These are phyloP conservation scores for Bursaphelenchus okinawaensis DNA, from an alignment of 2,888 invertebrate genomes.

Conservation along the genomic window DNA sequence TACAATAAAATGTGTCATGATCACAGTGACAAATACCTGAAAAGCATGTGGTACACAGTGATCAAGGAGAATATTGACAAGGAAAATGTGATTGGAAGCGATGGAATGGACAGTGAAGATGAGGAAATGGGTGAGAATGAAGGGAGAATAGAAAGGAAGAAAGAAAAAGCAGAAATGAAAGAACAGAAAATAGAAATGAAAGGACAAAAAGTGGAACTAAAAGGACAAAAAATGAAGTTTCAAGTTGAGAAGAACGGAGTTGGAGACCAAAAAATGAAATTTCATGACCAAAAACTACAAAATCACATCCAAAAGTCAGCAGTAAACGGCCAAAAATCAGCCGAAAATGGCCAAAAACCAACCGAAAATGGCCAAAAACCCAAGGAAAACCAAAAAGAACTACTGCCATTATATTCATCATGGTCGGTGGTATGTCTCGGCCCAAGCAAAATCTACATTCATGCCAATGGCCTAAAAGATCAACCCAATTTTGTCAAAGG, in stretches of 20 bases:
- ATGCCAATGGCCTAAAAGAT: conserved; percentile 70
- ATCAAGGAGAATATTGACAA: not conserved
- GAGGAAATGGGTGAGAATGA: too few relatives aligned
- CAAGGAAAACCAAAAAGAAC: conserved; percentile 37
- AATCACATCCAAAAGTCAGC: too few relatives aligned
- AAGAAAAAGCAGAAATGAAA: too few relatives aligned
- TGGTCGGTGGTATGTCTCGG: conserved; percentile 87
- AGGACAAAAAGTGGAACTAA: not conserved
- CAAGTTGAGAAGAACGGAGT: not conserved
- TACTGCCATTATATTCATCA: conserved; percentile 79
- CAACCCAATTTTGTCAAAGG: conserved; percentile 84
- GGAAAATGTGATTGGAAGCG: too few relatives aligned
- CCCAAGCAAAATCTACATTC: conserved; percentile 76
- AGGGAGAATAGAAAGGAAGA: too few relatives aligned
- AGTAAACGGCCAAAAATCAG: too few relatives aligned
- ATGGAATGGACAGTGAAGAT: too few relatives aligned
- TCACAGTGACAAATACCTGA: conserved; percentile 67
- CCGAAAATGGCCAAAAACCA: too few relatives aligned
- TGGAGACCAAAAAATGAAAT: not conserved
- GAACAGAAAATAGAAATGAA: not conserved
- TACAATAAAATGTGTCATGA: conserved; percentile 10
- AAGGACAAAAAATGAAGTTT: not conserved
- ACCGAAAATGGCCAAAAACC: too few relatives aligned
- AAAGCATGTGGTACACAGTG: conserved; percentile 76
- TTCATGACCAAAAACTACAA: not conserved